Evolutionary conservation across 2,888 invertebrate species (phyloP), one percentile per base, ranked within the genome.

Genomic region (Euclidia mi): DNA sequence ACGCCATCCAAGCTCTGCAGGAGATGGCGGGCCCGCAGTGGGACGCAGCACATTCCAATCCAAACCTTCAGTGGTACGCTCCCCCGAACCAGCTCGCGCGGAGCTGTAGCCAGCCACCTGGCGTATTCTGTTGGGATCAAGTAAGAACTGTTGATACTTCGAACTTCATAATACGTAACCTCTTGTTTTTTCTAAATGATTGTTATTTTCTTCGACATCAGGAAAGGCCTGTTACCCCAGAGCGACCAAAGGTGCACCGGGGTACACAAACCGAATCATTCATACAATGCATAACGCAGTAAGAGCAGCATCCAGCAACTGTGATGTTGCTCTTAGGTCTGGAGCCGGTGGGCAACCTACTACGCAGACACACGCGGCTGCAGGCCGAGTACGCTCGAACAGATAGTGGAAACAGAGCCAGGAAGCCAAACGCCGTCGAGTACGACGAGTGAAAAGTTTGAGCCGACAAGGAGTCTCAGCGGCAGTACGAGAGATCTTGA

Each of bases 91-190:
- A 95, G 61, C 94, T 98, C 46, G 97, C 97, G 0, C 95, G 98
- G 56, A 96, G 97, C 82, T 97, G 97, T 52, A 98, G 98, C 1
- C 98, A 98, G 90, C 98, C 98, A 0, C 97, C 98, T 0, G 98
- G 98, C 78, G 97, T 97, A 65, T 97, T 98, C 87, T 96, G 96
- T 75, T 97, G 97, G 95, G 97, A 97, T 76, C 95, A 95, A 83
- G 94, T 94, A 73, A 53, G 38, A 29, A 35, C 9, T 20, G 11
- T 32, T n/a, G n/a, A n/a, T 4, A 34, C n/a, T 28, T 17, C 10
- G 14, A 29, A 15, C 14, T n/a, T 29, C 2, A 12, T 10, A 10
- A 17, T 10, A 10, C 14, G 10, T 12, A 1, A 29, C 15, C 3
- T 40, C n/a, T n/a, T n/a, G n/a, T n/a, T n/a, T n/a, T n/a, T n/a